Evolutionary conservation across 2,797 vertebrate genomes (phyloP), one percentile per base, ranked within the genome.

Genomic region (Sebastes matsubarae): DNA sequence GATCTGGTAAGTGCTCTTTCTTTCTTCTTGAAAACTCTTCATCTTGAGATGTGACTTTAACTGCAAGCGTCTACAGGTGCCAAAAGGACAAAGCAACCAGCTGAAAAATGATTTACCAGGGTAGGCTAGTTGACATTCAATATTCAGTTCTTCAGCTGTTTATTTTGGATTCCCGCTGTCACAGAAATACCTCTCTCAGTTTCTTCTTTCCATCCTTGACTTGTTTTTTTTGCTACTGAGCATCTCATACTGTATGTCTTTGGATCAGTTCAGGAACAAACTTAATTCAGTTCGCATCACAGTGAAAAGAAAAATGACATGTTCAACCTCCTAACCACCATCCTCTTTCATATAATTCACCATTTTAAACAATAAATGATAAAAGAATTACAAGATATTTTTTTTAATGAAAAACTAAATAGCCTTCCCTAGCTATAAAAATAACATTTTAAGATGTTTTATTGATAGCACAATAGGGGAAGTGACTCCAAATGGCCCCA

Each of bases 1-100:
- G n/a, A 32, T 59, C 68, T 76, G 80, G 88, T 89, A 81, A 83
- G 86, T 75, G 27, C 22, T 7, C 22, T 69, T 66, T 73, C 30
- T 69, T 61, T 71, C n/a, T 30, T 42, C 11, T 54, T 72, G 9
- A 34, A 71, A 69, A 38, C 54, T 72, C 22, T 25, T 25, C 32
- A 24, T 61, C 2, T 55, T 61, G 22, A 32, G 14, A 67, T 27
- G 24, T 68, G 4, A 36, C 24, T 22, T 69, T 6, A 58, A 63
- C 3, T 30, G 13, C 1, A 27, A 16, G 14, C 16, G 27, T 83
- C 38, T 3, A 0, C 38, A 42, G 4, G 12, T 32, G 34, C 6
- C n/a, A 69, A 59, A 36, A 20, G 6, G 12, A 65, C 27, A 30
- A 65, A 70, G 27, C 2, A 57, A 14, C 20, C 9, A 27, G 38